Evolutionary conservation across 2,113 vertebrate species (phyloP), one percentile per base, ranked within the genome.

Genomic region (Rhinolophus sinicus): DNA sequence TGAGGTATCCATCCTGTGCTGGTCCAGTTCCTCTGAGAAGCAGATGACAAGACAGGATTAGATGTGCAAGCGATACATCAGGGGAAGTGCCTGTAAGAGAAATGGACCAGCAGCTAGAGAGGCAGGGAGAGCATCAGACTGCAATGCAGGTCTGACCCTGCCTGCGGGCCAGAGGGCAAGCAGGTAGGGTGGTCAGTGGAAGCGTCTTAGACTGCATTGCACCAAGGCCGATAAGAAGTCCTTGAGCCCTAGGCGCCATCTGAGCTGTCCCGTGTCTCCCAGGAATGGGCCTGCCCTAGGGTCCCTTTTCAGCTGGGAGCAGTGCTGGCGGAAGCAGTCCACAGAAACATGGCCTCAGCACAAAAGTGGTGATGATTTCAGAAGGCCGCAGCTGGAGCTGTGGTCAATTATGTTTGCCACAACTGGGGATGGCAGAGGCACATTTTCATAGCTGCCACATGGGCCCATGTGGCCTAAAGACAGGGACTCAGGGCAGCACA

Each of bases 101-200:
- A 35, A n/a, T 2, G 54, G 38, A 28, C 10, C 21, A 24, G 47
- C 38, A 58, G 18, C 54, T 11, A 1, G 54, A 5, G 56, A 47
- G 50, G 56, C 12, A 13, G 60, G 50, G 54, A 76, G 40, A 35
- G 19, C 24, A 7, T 33, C 30, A 38, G n/a, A 52, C 24, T 1
- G 1, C 33, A 30, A 1, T 6, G 15, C n/a, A 40, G 30, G 44
- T 56, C 26, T 2, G 33, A 35, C 3, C 8, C 50, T 2, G 0
- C 3, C 5, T 4, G 44, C 60, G 33, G 26, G 52, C 11, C 75
- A 60, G 52, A 8, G 21, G 52, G 47, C 26, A 13, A 4, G 33
- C 0, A 0, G 76, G 60, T 30, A 54, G 9, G 6, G 16, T 2
- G 38, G 33, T 6, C 30, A 3, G 44, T 6, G 22, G 54, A 7